Conservation (phyloP, 2,888 invertebrate genomes). For the Metalampra italica region DNA sequence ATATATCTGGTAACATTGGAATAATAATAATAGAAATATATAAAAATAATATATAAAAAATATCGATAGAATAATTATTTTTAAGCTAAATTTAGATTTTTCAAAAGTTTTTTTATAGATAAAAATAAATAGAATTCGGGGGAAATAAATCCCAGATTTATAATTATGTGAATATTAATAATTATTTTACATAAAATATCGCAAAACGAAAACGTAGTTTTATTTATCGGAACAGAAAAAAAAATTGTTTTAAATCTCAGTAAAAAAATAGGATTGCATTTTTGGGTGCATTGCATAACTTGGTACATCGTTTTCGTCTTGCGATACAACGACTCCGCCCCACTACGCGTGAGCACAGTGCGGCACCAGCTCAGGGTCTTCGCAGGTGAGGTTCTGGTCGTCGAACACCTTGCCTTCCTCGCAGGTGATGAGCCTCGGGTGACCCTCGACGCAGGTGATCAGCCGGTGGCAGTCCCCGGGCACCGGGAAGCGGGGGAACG, state of each 20-base stretch:
- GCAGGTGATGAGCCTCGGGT: conserved; percentile 92
- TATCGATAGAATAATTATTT: not conserved
- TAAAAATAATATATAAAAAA: not conserved
- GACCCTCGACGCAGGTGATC: conserved; percentile 94
- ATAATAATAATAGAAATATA: not conserved
- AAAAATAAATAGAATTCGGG: conserved; percentile 57
- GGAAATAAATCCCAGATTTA: conserved; percentile 44
- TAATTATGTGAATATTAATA: conserved; percentile 18
- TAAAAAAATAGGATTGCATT: not conserved
- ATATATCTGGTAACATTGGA: not conserved
- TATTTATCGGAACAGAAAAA: too few species aligned
- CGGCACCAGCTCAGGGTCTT: conserved; percentile 83
- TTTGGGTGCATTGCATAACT: not conserved
- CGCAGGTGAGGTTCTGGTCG: conserved; percentile 88
- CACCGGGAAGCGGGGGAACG: conserved; percentile 93
- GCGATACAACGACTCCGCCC: conserved; percentile 25
- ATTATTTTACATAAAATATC: conserved; percentile 37
- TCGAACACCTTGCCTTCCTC: conserved; percentile 93
- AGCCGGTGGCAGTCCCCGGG: conserved; percentile 91
- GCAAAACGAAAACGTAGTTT: conserved; percentile 54
- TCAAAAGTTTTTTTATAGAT: not conserved
- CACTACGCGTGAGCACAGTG: conserved; percentile 65
- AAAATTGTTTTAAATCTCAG: too few species aligned
- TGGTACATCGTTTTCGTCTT: conserved; percentile 43
- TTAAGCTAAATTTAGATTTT: conserved; percentile 1